Percentiles rank a stretch among this genome's conserved stretches.
phyloP scores from a whole-genome alignment of 92 coral and sea anemone species.

The Blastomussa wellsi region DNA sequence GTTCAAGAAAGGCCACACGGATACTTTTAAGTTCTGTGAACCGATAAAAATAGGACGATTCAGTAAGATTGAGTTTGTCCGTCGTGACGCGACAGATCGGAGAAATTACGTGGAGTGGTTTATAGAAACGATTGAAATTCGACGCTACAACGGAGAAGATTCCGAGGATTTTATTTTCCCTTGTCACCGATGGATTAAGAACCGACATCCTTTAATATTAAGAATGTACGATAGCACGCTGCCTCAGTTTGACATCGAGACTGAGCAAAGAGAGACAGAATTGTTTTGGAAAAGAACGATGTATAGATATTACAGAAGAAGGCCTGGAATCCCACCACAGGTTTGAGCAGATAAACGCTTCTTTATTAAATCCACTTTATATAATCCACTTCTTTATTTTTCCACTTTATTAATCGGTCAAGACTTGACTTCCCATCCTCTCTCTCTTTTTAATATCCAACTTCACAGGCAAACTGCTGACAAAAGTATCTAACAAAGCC shows the following conservation, averaged over 20 bases:
- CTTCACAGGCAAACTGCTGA: too few species aligned
- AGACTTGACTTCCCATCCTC: neutral
- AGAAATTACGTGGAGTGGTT: conserved; percentile 92
- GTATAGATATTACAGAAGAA: conserved; percentile 85
- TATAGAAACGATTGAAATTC: conserved; percentile 88
- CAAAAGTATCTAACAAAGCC: neutral
- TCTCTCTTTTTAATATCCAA: too few species aligned
- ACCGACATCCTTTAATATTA: conserved; percentile 69
- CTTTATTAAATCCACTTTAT: neutral
- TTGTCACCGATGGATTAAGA: conserved; percentile 90
- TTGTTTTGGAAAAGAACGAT: conserved; percentile 91
- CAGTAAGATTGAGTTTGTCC: conserved; percentile 68
- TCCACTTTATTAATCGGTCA: neutral
- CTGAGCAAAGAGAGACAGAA: conserved; percentile 86
- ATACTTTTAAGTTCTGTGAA: conserved; percentile 72
- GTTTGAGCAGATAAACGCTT: conserved; percentile 30
- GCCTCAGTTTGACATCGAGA: conserved; percentile 83
- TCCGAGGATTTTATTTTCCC: conserved; percentile 82
- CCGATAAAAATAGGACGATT: conserved; percentile 67
- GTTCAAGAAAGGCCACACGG: conserved; percentile 95
- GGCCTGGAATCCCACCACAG: conserved; percentile 84
- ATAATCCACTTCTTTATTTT: too few species aligned
- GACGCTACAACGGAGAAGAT: conserved; percentile 64
- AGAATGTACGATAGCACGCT: conserved; percentile 71
- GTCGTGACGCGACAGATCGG: conserved; percentile 72